phyloP scores from a whole-genome alignment of 2,888 invertebrate species.

The Cosmia trapezina region DNA sequence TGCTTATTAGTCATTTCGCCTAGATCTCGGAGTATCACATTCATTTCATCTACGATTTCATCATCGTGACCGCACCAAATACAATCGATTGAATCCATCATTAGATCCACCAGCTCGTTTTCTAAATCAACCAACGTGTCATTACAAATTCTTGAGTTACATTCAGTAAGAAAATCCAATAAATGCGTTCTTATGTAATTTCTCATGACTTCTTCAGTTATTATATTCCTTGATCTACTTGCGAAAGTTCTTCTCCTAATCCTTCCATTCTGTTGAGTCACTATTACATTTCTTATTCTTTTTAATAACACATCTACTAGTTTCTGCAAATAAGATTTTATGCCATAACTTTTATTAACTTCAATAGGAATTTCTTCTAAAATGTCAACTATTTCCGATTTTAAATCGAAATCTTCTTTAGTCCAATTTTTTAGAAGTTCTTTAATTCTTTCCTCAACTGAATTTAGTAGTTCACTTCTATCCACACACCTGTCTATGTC shows the following conservation, averaged over 20 bases:
- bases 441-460: slow-evolving; percentile 66
- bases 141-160: slow-evolving; percentile 56
- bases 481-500: slow-evolving; percentile 60
- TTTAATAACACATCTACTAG: slow-evolving; percentile 70
- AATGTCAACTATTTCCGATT: slow-evolving; percentile 67
- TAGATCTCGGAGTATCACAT: slow-evolving; percentile 64
- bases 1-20: slow-evolving; percentile 67
- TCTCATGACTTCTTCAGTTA: slow-evolving; percentile 70
- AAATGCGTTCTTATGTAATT: slow-evolving; percentile 69
- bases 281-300: slow-evolving; percentile 56
- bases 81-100: slow-evolving; percentile 70
- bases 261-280: slow-evolving; percentile 22
- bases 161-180: slow-evolving; percentile 63
- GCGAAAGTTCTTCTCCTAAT: slow-evolving; percentile 12
- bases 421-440: slow-evolving; percentile 59
- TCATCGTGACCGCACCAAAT: slow-evolving; percentile 62
- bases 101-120: slow-evolving; percentile 71
- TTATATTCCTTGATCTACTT: slow-evolving; percentile 49
- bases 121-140: slow-evolving; percentile 66
- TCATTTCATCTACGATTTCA: slow-evolving; percentile 68
- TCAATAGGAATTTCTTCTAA: slow-evolving; percentile 72
- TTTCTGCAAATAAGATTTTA: slow-evolving; percentile 65
- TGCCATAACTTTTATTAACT: slow-evolving; percentile 56
- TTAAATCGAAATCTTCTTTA: slow-evolving; percentile 59
- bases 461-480: slow-evolving; percentile 61